Base-by-base conservation (phyloP, 2,888 invertebrate species). In the Xylocampa areola region DNA sequence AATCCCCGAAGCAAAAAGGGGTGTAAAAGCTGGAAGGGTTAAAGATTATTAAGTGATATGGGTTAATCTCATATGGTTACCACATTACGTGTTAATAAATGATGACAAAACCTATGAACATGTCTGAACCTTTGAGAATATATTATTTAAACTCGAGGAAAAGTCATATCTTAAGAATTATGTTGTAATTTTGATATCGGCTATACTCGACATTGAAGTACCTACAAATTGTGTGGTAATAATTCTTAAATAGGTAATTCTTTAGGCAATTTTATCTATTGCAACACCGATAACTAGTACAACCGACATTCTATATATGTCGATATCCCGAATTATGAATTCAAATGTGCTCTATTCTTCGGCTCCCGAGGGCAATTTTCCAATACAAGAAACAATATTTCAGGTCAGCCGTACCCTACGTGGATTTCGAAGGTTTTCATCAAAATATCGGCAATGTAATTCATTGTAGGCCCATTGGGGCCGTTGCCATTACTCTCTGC, bases 401-500 rank as follows among this genome's bases (percentile, higher is more conserved):
- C 60, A 67, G 43, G 48, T 39, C 35, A 52, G 17, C 39, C 27
- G 21, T 65, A 50, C 48, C n/a, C 19, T 63, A 32, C 63, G 45
- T 68, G 59, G 39, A 63, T 58, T 68, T 41, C 59, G 43, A 68
- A 70, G 62, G 65, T 73, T 76, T 60, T 51, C 64, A 54, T 55
- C 59, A 59, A 67, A 68, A 74, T 73, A 76, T 69, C 58, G 60
- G 49, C 35, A 48, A 52, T 45, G 72, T 73, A 70, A 75, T 78
- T 70, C 68, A 68, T 70, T 66, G 57, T 50, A 14, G 30, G 62
- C 58, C 69, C 71, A 53, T 57, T 52, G 63, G 69, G 68, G 43
- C 57, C 36, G 25, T 33, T 62, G 69, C 74, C 74, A 72, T 79
- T 80, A 74, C 62, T 77, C 80, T 66, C 68, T 79, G 78, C 68